A percentile compares a stretch with the other conserved stretches of the same genome.
phyloP scores from a whole-genome alignment of 2,797 vertebrate species.

The Sebastes matsubarae region DNA sequence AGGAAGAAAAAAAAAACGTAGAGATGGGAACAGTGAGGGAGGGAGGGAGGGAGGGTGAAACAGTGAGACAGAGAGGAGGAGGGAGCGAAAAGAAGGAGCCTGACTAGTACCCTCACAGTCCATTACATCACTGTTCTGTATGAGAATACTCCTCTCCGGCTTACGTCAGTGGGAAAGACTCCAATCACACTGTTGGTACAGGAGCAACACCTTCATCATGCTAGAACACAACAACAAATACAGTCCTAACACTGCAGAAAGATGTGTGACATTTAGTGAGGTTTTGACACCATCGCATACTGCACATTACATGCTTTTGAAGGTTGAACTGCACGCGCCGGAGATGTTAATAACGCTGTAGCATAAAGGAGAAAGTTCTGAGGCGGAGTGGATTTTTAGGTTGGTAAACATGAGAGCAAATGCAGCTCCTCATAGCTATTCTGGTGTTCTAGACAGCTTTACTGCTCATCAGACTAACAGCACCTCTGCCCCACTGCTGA shows the following conservation, averaged over 20 bases:
- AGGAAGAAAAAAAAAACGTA: constrained; percentile 28
- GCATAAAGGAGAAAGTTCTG: not conserved
- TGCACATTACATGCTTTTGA: not conserved
- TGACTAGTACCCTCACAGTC: constrained; percentile 72
- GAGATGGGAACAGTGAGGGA: constrained; percentile 41
- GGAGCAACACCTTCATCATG: constrained; percentile 68
- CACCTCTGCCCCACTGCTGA: constrained; percentile 77
- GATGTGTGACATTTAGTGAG: constrained; percentile 24
- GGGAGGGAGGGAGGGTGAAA: constrained; percentile 25
- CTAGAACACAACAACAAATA: constrained; percentile 60
- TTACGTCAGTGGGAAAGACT: constrained; percentile 75
- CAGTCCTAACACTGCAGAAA: constrained; percentile 16
- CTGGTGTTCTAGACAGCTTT: constrained; percentile 66
- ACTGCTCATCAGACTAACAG: constrained; percentile 76
- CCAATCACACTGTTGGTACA: constrained; percentile 65
- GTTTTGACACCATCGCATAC: not conserved
- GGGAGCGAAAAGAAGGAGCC: constrained; percentile 54
- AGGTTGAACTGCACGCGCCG: not conserved
- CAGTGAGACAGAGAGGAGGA: constrained; percentile 53
- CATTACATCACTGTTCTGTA: constrained; percentile 78
- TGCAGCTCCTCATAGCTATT: constrained; percentile 52
- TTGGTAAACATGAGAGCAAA: constrained; percentile 49
- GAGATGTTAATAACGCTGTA: not conserved
- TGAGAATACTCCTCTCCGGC: constrained; percentile 66
- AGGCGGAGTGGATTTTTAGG: constrained; percentile 6